Base-by-base conservation (phyloP, 2,888 invertebrate genomes). In the Tenthredo notha region DNA sequence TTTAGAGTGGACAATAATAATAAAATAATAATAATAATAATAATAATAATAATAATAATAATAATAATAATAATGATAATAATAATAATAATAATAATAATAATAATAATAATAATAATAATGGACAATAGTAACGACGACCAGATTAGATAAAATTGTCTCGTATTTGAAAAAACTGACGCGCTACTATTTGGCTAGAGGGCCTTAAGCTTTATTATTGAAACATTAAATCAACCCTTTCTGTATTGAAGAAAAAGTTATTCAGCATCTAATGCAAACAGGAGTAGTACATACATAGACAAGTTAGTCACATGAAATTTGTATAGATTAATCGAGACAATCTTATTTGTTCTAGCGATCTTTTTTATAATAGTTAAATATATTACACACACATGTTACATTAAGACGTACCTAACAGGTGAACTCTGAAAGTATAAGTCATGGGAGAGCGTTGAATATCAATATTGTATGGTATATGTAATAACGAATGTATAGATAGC, bases 81-180 rank as follows among this genome's bases (percentile, higher is more conserved):
- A 67, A 43, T 40, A 90, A 89, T 77, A 33, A 77, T 50, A 89
- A 90, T 91, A 90, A 67, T 67, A 67, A 43, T 40, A 90, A 87
- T 65, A 29, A 37, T 78, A 58, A 58, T 78, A 37, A 58, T 54
- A 90, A 89, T 90, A 67, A 43, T 40, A 90, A 89, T 90, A 90
- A 90, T 91, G 90, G 90, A 92, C 90, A 91, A 90, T 91, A 88
- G 89, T 90, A 87, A 87, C 88, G 89, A 89, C 90, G 90, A 90
- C 87, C 89, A 89, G 89, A 92, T 77, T 29, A 67, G 67, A 70
- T 67, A 83, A 83, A 67, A 67, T 61, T 80, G 78, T 58, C 58
- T 61, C 37, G 58, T 21, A 7, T 43, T 80, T n/a, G 33, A 37
- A 37, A 80, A 40, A 37, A 40, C 50, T 33, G 58, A 58, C 40